Conservation (phyloP, 2,888 invertebrate species). For the Drosophila niveifrons region DNA sequence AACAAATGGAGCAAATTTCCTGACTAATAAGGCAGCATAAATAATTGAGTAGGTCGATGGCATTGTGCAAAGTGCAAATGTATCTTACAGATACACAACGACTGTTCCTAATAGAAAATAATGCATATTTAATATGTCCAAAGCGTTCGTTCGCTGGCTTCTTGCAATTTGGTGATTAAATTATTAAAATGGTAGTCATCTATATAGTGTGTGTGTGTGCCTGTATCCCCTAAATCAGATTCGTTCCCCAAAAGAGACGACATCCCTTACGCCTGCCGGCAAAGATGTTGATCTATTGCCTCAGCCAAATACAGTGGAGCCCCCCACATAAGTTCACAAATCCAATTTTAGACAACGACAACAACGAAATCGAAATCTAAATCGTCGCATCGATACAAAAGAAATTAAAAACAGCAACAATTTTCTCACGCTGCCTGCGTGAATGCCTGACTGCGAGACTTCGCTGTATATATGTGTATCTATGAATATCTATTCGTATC, state of each 20-base stretch:
- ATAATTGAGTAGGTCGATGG: conserved; percentile 63
- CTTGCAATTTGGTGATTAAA: conserved; percentile 50
- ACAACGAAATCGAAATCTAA: conserved; percentile 59
- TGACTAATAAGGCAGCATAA: conserved; percentile 63
- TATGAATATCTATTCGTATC: conserved; percentile 23
- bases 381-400: conserved; percentile 72
- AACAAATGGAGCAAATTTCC: conserved; percentile 34
- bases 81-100: conserved; percentile 47
- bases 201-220: not conserved
- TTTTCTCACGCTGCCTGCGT: conserved; percentile 73
- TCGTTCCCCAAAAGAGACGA: conserved; percentile 1
- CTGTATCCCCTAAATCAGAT: not conserved
- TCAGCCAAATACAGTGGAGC: conserved; percentile 38
- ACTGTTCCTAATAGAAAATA: conserved; percentile 14
- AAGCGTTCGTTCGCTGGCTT: conserved; percentile 23
- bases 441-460: conserved; percentile 37
- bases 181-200: conserved; percentile 54
- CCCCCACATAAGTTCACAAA: conserved; percentile 46
- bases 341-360: conserved; percentile 62
- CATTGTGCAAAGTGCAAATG: conserved; percentile 48
- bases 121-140: conserved; percentile 65
- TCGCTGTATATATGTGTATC: conserved; percentile 36
- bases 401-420: conserved; percentile 78
- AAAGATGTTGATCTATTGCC: conserved; percentile 74
- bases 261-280: conserved; percentile 12